Evolutionary conservation across 2,888 invertebrate species (phyloP).

Genomic region (Luffia ferchaultella): DNA sequence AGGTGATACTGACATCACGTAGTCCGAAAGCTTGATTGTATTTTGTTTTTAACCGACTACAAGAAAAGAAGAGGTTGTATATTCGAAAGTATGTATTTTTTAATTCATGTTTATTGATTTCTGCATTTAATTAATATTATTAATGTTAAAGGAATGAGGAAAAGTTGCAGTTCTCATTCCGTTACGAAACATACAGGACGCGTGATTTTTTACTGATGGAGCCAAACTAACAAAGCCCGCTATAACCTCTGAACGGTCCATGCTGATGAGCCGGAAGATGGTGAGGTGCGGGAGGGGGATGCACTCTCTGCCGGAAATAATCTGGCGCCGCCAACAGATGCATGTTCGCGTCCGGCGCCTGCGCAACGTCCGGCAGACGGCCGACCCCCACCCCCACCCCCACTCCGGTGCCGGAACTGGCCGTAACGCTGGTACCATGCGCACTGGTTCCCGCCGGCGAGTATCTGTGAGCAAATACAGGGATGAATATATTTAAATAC

Average conservation of each 20-base stretch:
- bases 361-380: conserved; percentile 88
- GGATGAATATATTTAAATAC: not conserved
- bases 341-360: conserved; percentile 72
- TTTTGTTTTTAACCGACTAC: too few species aligned
- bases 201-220: too few species aligned
- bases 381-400: conserved; percentile 31
- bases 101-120: too few species aligned
- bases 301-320: conserved; percentile 53
- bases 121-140: too few species aligned
- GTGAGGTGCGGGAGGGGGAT: not conserved
- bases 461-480: not conserved
- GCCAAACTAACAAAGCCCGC: too few species aligned
- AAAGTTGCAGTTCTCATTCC: too few species aligned
- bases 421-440: conserved; percentile 12
- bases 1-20: too few species aligned
- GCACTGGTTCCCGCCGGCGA: conserved; percentile 5
- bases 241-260: not conserved
- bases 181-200: too few species aligned
- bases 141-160: too few species aligned
- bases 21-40: too few species aligned
- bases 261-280: not conserved
- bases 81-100: too few species aligned
- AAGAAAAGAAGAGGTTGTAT: too few species aligned
- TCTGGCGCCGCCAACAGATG: conserved; percentile 75
- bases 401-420: not conserved